Evolutionary conservation across 1,140 invertebrate genomes (phyloP).

Genomic region (Brachionus asplanchnoidis): DNA sequence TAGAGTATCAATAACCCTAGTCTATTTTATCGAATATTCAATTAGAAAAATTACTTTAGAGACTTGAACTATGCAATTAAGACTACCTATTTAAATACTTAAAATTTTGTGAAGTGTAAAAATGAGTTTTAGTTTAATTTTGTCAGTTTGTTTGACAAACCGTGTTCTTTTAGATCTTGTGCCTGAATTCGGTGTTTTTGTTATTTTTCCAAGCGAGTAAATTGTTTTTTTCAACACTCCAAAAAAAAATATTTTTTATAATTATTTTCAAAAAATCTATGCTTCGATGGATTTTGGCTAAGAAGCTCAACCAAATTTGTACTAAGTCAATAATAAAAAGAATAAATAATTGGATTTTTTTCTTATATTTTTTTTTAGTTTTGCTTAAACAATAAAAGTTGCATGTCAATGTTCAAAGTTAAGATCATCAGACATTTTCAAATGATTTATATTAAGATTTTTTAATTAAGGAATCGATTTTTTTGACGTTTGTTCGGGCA

Average conservation of each 20-base stretch:
- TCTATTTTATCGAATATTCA: not conserved
- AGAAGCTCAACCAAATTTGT: not conserved
- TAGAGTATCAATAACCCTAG: not conserved
- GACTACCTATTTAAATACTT: not conserved
- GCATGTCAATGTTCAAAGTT: conserved; percentile 25
- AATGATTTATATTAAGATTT: not conserved
- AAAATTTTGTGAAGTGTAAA: conserved; percentile 5
- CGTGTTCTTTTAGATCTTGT: not conserved
- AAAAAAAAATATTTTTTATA: not conserved
- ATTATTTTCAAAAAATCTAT: not conserved
- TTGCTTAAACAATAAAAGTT: not conserved
- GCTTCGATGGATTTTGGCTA: not conserved
- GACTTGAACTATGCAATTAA: not conserved
- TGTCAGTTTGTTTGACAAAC: not conserved
- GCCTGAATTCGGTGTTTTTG: not conserved
- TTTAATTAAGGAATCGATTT: not conserved
- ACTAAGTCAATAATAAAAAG: not conserved
- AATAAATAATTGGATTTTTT: not conserved
- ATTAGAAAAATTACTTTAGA: not conserved
- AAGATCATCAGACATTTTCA: not conserved
- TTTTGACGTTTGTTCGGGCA: not conserved
- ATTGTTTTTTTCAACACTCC: not conserved
- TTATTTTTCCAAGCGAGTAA: not conserved
- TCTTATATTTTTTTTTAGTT: not conserved
- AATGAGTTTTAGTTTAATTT: not conserved